Conservation (phyloP, 2,113 vertebrate species). For the Bubalus kerabau region DNA sequence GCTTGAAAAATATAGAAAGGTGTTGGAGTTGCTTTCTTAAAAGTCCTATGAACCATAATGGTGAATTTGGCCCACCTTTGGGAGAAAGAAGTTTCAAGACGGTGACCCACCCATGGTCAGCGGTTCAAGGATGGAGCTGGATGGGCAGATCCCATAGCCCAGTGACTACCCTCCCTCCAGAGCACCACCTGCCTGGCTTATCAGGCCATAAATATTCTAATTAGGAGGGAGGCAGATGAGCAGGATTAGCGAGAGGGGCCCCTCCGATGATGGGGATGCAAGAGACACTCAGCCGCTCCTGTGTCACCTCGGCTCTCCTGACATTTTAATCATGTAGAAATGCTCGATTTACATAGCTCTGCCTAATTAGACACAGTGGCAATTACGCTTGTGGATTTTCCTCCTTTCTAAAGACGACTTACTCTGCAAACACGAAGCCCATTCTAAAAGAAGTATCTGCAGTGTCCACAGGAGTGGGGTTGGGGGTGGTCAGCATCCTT, state of each 20-base stretch:
- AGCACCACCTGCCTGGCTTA: conserved; percentile 14
- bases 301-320: conserved; percentile 76
- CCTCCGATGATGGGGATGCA: conserved; percentile 60
- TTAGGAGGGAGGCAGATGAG: conserved; percentile 83
- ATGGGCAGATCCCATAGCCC: background rate
- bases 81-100: background rate
- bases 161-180: background rate
- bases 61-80: rapidly evolving
- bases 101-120: background rate
- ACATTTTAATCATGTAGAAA: conserved; percentile 80
- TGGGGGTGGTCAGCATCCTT: background rate
- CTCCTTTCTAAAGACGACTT: conserved; percentile 60
- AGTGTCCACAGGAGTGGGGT: background rate
- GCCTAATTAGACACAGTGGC: conserved; percentile 80
- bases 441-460: conserved; percentile 29
- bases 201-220: conserved; percentile 91
- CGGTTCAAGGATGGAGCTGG: rapidly evolving
- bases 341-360: conserved; percentile 77
- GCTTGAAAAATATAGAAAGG: background rate
- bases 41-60: conserved; percentile 9
- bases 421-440: conserved; percentile 60
- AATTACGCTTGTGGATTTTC: conserved; percentile 70
- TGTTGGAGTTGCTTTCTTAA: background rate
- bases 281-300: conserved; percentile 74
- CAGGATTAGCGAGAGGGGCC: conserved; percentile 72